phyloP scores from a whole-genome alignment of 2,113 vertebrate genomes.

The Ceuthmochares aereus region DNA sequence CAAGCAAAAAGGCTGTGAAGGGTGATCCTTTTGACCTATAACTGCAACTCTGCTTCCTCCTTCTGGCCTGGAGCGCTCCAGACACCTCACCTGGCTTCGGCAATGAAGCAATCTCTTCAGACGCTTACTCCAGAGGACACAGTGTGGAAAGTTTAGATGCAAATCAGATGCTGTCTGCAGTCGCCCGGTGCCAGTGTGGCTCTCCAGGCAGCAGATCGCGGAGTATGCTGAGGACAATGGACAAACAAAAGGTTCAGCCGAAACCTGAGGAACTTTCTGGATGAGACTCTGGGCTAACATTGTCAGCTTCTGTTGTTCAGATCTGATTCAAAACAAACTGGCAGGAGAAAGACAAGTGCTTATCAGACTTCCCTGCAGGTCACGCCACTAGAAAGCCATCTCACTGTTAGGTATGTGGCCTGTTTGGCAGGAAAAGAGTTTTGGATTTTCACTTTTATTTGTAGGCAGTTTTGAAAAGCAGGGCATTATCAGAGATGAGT shows the following conservation, averaged over 20 bases:
- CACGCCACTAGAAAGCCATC: background rate
- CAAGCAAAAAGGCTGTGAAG: background rate
- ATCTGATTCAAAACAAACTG: conserved; percentile 37
- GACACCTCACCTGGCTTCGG: background rate
- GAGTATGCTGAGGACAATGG: background rate
- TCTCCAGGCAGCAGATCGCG: background rate
- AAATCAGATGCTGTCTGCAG: background rate
- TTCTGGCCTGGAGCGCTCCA: background rate
- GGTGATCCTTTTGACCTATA: background rate
- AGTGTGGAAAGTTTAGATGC: background rate
- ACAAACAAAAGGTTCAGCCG: background rate
- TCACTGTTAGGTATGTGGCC: background rate
- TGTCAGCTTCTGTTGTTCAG: conserved; percentile 21
- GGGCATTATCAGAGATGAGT: background rate
- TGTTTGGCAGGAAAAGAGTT: background rate
- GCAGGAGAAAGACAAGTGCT: background rate
- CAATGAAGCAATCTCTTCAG: background rate
- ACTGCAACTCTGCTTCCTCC: background rate
- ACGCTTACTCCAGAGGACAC: background rate
- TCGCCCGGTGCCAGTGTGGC: background rate
- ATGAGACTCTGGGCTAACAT: conserved; percentile 10
- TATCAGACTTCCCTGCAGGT: conserved; percentile 2
- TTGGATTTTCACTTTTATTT: background rate
- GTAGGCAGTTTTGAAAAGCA: conserved; percentile 9
- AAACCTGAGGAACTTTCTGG: conserved; percentile 48